Base-by-base conservation (phyloP, 1,140 invertebrate species). In the Lepidurus arcticus region DNA sequence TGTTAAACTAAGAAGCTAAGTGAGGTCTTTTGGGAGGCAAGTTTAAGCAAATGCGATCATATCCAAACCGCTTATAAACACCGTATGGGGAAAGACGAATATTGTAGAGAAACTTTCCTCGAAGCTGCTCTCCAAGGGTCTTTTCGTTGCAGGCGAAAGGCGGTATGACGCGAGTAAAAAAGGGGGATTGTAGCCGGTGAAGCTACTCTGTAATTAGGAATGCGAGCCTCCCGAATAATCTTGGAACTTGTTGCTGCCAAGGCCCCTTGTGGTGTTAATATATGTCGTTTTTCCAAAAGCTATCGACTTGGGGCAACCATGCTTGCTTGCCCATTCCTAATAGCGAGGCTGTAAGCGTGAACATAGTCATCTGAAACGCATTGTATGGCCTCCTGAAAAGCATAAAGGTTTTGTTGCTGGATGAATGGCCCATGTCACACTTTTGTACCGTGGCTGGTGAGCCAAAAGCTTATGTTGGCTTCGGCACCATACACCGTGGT, bases 331-430 rank as follows among this genome's bases (percentile, higher is more conserved):
- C 21, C 21, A 7, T 65, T 65, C 53, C 53, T 21, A 16, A 65
- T 65, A 65, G 53, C 53, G 53, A n/a, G 53, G 53, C 53, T 65
- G 13, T 65, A 65, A 65, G 53, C 53, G 53, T 65, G 53, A 65
- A 65, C 53, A 65, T 21, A 65, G 16, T 65, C 53, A n/a, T 65
- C 53, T 65, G 6, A n/a, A 65, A 21, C 53, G 21, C 21, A n/a
- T 9, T 65, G 53, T 65, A 7, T n/a, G 13, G 13, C 16, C 16
- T 65, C 53, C 53, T 65, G 21, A 65, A 65, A 21, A 13, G 8
- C 21, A 65, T 9, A 65, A 21, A 47, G 45, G 10, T 16, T 65
- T 16, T 65, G 16, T 65, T 9, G 9, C 53, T 21, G 6, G 53
- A 8, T 65, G 53, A 65, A 65, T 65, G 21, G 53, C 7, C 53